Evolutionary conservation across 2,888 invertebrate species (phyloP).

Genomic region (Hemistola chrysoprasaria): DNA sequence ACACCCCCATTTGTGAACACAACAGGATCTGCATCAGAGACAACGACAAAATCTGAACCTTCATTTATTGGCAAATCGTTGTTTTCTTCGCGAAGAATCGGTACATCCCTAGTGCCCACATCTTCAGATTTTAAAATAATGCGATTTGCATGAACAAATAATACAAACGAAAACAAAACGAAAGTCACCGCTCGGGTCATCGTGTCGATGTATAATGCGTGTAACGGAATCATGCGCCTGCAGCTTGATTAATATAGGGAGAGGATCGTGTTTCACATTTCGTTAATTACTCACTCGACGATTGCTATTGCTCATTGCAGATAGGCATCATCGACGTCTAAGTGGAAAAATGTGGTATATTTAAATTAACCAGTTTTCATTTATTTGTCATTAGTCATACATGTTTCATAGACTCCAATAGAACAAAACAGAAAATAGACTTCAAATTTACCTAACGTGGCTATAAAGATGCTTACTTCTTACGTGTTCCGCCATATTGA

Average conservation of each 20-base stretch:
- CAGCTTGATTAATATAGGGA: slow-evolving; percentile 22
- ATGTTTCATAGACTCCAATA: no score
- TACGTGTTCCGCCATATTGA: no score
- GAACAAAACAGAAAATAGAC: no score
- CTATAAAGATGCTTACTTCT: no score
- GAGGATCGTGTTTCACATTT: slow-evolving; percentile 5
- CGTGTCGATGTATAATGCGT: slow-evolving; percentile 14
- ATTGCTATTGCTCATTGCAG: slow-evolving; percentile 12
- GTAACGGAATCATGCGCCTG: slow-evolving; percentile 15
- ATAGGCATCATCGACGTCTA: slow-evolving; percentile 5
- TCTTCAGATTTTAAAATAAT: slow-evolving; percentile 39
- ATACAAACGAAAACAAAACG: slow-evolving; percentile 30
- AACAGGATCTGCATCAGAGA: slow-evolving; percentile 3
- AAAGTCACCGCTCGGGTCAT: slow-evolving; percentile 30
- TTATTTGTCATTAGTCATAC: no score
- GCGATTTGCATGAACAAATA: slow-evolving; percentile 37
- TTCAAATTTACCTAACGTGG: no score
- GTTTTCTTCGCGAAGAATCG: slow-evolving; percentile 21
- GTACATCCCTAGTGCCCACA: slow-evolving; percentile 26
- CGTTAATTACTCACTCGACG: slow-evolving; percentile 8
- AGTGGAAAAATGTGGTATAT: no score
- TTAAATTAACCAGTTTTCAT: no score
- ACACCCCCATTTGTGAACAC: neutral
- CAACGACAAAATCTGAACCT: neutral
- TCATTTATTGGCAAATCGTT: slow-evolving; percentile 3